Evolutionary conservation across 37 sponge, comb jelly and placozoan genomes (phyloP), one percentile per base, ranked within the genome.

Genomic region (Geodia barretti): DNA sequence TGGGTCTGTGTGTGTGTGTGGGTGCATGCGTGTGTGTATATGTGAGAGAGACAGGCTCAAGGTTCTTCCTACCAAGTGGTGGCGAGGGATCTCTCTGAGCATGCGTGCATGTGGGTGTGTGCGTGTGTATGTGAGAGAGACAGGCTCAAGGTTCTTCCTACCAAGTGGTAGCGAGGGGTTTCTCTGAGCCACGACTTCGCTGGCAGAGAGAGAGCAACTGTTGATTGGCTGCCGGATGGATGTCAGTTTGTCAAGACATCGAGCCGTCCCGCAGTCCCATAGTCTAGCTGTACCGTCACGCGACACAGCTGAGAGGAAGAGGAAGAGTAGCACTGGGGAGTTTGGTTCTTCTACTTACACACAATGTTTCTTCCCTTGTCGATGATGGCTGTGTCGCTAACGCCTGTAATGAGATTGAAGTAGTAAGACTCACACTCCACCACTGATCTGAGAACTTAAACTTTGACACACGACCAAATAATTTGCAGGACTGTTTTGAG

Each of bases 231-330:
- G 68, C 4, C 40, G 26, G 21, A 60, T 54, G 25, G 20, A 33
- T 39, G 41, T 54, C 2, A 90, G 8, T 3, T 43, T 72, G 29
- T 71, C 59, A 24, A 90, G 54, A 37, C 83, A 85, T 25, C 65
- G 43, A 21, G 64, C 86, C 58, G 79, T 68, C 25, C 93, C 93
- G 85, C 93, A 92, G 65, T 92, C 93, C 93, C 93, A 92, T 54
- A 92, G 78, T 26, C 74, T 76, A 26, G 86, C 93, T 54, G 61
- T 85, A 14, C 93, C 93, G 76, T 92, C 93, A 71, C 36, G 40
- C 14, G 91, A 85, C 31, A 90, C 91, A 81, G 91, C 91, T 90
- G 61, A 21, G 42, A n/a, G 20, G 29, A 7, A 40, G 20, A 70
- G 17, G 36, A 17, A 38, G 2, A 62, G 4, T 26, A 7, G 1